Percentiles rank a stretch among this genome's conserved stretches.
Evolutionary conservation across 1,140 invertebrate species (phyloP).

Genomic region (Acromyrmex charruanus): DNA sequence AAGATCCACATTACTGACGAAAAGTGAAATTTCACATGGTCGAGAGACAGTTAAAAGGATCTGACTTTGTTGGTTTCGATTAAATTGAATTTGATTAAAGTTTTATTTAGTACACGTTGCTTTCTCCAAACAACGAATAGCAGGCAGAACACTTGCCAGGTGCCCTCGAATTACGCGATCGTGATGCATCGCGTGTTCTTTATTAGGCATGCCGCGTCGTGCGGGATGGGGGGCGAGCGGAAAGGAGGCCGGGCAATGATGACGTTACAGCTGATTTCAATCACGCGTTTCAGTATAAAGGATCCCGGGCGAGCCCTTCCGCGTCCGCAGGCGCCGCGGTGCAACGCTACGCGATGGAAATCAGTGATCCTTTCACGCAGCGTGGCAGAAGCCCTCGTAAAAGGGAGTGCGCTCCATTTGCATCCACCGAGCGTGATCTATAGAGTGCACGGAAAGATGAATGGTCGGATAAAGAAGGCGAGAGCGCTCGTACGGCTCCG

Average conservation of each 20-base stretch:
- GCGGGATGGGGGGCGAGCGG: background rate
- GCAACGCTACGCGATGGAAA: conserved; percentile 36
- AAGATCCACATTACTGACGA: too few relatives aligned
- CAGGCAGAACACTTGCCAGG: background rate
- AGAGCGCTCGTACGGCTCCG: background rate
- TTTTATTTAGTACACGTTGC: background rate
- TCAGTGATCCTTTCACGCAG: conserved; percentile 52
- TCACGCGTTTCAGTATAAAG: conserved; percentile 55
- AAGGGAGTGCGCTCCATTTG: conserved; percentile 39
- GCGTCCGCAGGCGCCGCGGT: conserved; percentile 28
- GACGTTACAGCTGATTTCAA: conserved; percentile 68
- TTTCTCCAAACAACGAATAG: conserved; percentile 14
- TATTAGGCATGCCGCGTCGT: conserved; percentile 27
- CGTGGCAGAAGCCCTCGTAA: conserved; percentile 45
- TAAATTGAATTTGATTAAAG: background rate
- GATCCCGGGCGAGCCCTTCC: conserved; percentile 46
- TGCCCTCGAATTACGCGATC: conserved; percentile 52
- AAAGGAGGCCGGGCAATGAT: conserved; percentile 32
- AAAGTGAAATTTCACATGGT: too few relatives aligned
- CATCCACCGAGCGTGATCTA: conserved; percentile 33
- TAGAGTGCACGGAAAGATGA: conserved; percentile 55
- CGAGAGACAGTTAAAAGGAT: background rate
- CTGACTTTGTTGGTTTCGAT: background rate
- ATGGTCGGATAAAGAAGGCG: conserved; percentile 55
- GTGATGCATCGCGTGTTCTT: conserved; percentile 42